Evolutionary conservation across 2,113 vertebrate species (phyloP).

Genomic region (Argyrosomus japonicus): DNA sequence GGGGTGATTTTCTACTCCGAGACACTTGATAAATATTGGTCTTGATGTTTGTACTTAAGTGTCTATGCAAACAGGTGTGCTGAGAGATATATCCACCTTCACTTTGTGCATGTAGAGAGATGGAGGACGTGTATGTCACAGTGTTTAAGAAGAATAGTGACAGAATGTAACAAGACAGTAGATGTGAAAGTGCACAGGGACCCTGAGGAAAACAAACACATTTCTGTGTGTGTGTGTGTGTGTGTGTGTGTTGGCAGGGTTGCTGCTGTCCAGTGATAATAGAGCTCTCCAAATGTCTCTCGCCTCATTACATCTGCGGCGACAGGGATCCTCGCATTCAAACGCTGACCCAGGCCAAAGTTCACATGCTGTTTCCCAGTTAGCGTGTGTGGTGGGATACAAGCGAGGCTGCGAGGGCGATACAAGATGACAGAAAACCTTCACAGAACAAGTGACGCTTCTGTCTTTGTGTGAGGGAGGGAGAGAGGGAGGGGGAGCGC

Average conservation of each 20-base stretch:
- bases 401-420: constrained; percentile 10
- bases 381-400: constrained; percentile 36
- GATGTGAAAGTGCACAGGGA: neutral
- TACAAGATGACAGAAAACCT: constrained; percentile 32
- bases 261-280: constrained; percentile 60
- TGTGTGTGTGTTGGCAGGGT: constrained; percentile 34
- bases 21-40: neutral
- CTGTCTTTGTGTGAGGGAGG: constrained; percentile 30
- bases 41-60: neutral
- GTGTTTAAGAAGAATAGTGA: neutral
- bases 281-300: constrained; percentile 67
- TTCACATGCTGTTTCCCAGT: constrained; percentile 63
- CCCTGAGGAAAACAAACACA: constrained; percentile 33
- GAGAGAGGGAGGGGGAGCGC: neutral
- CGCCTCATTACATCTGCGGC: constrained; percentile 73
- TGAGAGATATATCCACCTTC: neutral
- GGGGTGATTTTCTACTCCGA: neutral
- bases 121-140: neutral
- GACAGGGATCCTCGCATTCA: constrained; percentile 69
- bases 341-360: constrained; percentile 68
- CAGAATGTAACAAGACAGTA: neutral
- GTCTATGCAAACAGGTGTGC: neutral
- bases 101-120: neutral
- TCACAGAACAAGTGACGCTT: constrained; percentile 25
- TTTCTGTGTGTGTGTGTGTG: constrained; percentile 24